These are phyloP conservation scores for Cydia amplana DNA, from an alignment of 1,140 invertebrate genomes.

Conservation along the genomic window DNA sequence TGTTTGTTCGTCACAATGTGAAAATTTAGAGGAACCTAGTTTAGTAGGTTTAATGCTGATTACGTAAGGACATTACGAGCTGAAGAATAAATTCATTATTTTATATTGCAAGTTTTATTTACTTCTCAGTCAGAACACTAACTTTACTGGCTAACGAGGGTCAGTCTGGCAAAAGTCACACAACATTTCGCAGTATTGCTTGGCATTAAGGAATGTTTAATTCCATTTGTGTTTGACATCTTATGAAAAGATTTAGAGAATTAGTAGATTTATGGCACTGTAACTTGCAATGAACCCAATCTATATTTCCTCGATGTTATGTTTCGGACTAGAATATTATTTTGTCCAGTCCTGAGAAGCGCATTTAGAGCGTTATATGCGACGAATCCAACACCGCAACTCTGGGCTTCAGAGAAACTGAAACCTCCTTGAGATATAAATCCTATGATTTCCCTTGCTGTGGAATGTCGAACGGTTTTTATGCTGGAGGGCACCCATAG, in stretches of 20 bases:
- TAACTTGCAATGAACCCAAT: conserved; percentile 58
- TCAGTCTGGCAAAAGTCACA: too few relatives aligned
- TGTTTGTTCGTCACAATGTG: conserved; percentile 42
- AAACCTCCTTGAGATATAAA: conserved; percentile 86
- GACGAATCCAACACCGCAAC: conserved; percentile 85
- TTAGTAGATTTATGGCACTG: neutral
- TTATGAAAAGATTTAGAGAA: too few relatives aligned
- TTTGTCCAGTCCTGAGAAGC: conserved; percentile 61
- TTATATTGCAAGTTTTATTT: conserved; percentile 48
- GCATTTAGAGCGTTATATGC: conserved; percentile 79
- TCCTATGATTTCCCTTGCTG: conserved; percentile 85
- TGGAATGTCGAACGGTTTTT: conserved; percentile 81
- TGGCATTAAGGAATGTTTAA: neutral
- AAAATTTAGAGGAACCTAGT: conserved; percentile 39
- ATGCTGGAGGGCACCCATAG: conserved; percentile 84
- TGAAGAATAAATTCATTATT: conserved; percentile 40
- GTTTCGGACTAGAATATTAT: conserved; percentile 63
- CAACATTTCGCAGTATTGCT: too few relatives aligned
- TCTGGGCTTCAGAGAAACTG: conserved; percentile 83
- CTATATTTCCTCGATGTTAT: conserved; percentile 62
- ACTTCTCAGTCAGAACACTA: conserved; percentile 26
- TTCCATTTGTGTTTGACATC: neutral
- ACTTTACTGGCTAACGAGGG: too few relatives aligned
- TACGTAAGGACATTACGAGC: conserved; percentile 35
- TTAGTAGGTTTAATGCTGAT: conserved; percentile 41